Base-by-base conservation (phyloP, 2,113 vertebrate genomes). In the Tetrao urogallus region DNA sequence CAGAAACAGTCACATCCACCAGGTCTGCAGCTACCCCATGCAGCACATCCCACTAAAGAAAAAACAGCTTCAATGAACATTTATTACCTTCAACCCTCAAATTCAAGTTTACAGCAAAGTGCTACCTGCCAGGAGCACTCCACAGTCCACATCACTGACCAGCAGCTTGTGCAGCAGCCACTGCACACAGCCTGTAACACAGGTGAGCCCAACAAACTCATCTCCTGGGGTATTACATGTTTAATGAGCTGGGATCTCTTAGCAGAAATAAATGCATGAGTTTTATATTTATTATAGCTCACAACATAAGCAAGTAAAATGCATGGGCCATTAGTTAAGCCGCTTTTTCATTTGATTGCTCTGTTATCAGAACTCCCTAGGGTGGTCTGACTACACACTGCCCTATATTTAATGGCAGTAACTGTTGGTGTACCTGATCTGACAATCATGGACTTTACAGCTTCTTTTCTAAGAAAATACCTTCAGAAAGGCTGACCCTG, bases 161-260 rank as follows among this genome's bases (percentile, higher is more conserved):
- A 27, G 5, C 40, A 67, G 10, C 40, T 70, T 57, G 40, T 38
- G 10, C n/a, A 50, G 6, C 30, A 50, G 6, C 30, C 36, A 38
- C 56, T 71, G 7, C 63, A 18, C 17, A 6, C 72, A 81, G 73
- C 27, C 52, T 69, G 6, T 40, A 66, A 73, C 50, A 65, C 57
- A 76, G 86, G 88, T 91, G 45, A 83, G 36, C 61, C 14, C 45
- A 63, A 92, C 71, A 94, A 91, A 87, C 73, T 13, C 78, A 34
- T 30, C 78, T 82, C 82, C 80, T 34, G 32, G 40, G 20, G 43
- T 13, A 12, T 3, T 65, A n/a, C 36, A 50, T 66, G 11, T 88
- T 78, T 93, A 94, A 95, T 88, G 86, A 58, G 54, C 66, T 81
- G 40, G 30, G 40, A 54, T 50, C 54, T 86, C 73, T 69, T 54